Base-by-base conservation (phyloP, 2,113 vertebrate genomes). In the Nibea albiflora region DNA sequence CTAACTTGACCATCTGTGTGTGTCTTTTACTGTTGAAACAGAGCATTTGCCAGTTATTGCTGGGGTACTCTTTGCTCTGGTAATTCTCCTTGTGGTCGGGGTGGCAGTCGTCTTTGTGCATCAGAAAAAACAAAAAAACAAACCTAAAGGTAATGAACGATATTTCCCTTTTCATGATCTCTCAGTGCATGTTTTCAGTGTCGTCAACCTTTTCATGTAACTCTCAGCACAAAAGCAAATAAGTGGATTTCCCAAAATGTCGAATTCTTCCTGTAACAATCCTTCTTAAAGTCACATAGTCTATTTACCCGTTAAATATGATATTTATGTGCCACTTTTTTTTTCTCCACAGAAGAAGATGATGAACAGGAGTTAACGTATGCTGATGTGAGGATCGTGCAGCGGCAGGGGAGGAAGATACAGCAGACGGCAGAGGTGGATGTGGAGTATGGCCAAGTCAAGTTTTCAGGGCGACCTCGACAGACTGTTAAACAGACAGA, bases 401-500 rank as follows among this genome's bases (percentile, higher is more conserved):
- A 72, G 39, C 73, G 17, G 42, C 2, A 26, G n/a, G 19, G 9
- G 44, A 53, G 10, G 60, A 58, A 16, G 58, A 0, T 4, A 58
- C 63, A 47, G 64, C 58, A 17, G 9, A 69, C 14, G 10, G 15
- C 1, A 1, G 63, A 80, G 11, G 14, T 7, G 10, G 75, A 85
- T 57, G 73, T 94, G 80, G 89, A 90, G 63, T 94, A 94, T 5
- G 88, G 84, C 7, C 72, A 93, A 39, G 72, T 94, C 58, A 88
- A 57, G 47, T 78, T 91, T 61, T 71, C 77, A 22, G 2, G 61
- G 35, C 82, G 22, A 22, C 44, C 78, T 28, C 64, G 2, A 17
- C 52, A 8, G 26, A 16, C 26, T 11, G 28, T 1, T 14, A 15
- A 56, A 5, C 20, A 19, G 2, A 4, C 17, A 9, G 19, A 14